phyloP scores from a whole-genome alignment of 2,888 invertebrate genomes.

The Rotaria magnacalcarata region DNA sequence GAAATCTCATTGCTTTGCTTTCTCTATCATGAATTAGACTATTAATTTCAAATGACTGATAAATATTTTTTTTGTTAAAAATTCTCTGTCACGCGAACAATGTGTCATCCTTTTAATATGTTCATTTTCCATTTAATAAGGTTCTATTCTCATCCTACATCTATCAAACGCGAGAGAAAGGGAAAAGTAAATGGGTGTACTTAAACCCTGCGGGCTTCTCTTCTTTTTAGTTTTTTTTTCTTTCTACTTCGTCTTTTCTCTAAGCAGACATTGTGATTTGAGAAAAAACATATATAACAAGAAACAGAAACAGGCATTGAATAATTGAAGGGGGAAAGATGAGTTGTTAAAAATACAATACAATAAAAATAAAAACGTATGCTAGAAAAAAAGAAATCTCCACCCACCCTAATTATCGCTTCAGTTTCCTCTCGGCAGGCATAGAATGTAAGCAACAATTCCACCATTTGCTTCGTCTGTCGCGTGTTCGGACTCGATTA shows the following conservation, averaged over 20 bases:
- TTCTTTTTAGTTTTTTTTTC: background rate
- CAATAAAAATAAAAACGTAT: background rate
- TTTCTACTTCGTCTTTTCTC: background rate
- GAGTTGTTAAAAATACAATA: conserved; percentile 18
- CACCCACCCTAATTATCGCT: conserved; percentile 28
- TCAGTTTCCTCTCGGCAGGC: conserved; percentile 29
- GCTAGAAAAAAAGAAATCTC: conserved; percentile 4
- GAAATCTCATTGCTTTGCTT: background rate
- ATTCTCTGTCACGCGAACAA: background rate
- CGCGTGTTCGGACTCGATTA: conserved; percentile 29
- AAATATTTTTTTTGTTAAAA: background rate
- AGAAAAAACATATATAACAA: background rate
- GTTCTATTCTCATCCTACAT: background rate
- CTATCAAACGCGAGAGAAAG: background rate
- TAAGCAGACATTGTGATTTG: background rate
- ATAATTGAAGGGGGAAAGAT: conserved; percentile 24
- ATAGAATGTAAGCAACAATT: conserved; percentile 13
- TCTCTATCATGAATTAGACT: background rate
- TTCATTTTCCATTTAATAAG: background rate
- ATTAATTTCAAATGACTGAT: background rate
- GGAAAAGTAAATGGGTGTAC: background rate
- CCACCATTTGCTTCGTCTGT: conserved; percentile 22
- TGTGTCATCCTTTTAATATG: background rate
- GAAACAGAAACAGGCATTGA: background rate
- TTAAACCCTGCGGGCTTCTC: background rate